Percentiles rank a stretch among this genome's conserved stretches.
These are phyloP conservation scores for Drosophila sproati DNA, from an alignment of 1,140 invertebrate genomes.

Conservation along the genomic window DNA sequence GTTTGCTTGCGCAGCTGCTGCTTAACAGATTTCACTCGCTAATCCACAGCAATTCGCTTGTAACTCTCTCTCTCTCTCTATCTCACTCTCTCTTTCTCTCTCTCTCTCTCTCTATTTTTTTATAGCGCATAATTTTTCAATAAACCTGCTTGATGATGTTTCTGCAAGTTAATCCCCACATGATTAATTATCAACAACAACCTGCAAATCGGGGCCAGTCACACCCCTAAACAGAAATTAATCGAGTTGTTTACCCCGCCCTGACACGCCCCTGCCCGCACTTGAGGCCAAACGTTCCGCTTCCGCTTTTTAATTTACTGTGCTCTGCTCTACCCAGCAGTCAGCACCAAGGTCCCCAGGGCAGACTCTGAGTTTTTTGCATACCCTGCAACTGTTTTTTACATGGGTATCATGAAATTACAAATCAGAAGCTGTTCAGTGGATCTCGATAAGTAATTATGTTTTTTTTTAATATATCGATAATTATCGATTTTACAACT, in stretches of 20 bases:
- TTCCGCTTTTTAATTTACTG: slow-evolving; percentile 75
- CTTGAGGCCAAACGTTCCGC: slow-evolving; percentile 6
- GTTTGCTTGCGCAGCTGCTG: slow-evolving; percentile 1
- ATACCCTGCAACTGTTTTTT: neutral
- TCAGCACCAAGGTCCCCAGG: slow-evolving; percentile 30
- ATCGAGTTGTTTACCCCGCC: slow-evolving; percentile 36
- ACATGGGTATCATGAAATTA: neutral
- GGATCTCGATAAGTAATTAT: neutral
- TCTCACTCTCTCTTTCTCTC: neutral
- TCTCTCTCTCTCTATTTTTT: slow-evolving; percentile 15
- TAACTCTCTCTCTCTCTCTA: neutral
- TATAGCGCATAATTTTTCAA: slow-evolving; percentile 68
- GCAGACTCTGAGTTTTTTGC: slow-evolving; percentile 6
- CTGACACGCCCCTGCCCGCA: neutral
- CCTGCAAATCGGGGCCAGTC: slow-evolving; percentile 49
- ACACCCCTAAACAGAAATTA: slow-evolving; percentile 40
- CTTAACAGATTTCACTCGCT: slow-evolving; percentile 7
- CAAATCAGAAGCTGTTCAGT: no score
- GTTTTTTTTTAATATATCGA: neutral
- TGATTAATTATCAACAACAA: slow-evolving; percentile 80
- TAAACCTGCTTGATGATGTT: slow-evolving; percentile 74
- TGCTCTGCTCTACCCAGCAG: slow-evolving; percentile 1
- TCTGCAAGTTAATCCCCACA: slow-evolving; percentile 71
- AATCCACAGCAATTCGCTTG: slow-evolving; percentile 32
- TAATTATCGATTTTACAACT: neutral